Percentiles rank a stretch among this genome's conserved stretches.
phyloP scores from a whole-genome alignment of 2,797 vertebrate genomes.

The Numenius phaeopus region DNA sequence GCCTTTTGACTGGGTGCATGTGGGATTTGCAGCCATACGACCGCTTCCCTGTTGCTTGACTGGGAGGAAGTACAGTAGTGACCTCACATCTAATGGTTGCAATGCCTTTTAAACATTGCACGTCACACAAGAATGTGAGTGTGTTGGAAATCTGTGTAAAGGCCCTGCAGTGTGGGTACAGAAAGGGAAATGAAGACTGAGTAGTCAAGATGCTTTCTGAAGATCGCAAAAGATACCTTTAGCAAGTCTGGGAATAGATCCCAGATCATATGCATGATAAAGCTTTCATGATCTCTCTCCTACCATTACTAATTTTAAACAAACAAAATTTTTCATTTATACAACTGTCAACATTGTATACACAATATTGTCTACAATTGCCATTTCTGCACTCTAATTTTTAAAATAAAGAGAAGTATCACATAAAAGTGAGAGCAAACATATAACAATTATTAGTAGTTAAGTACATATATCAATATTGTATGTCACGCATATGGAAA shows the following conservation, averaged over 20 bases:
- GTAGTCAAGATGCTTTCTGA: not conserved
- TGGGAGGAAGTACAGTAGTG: not conserved
- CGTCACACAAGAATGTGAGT: not conserved
- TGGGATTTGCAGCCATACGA: not conserved
- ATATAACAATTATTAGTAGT: not conserved
- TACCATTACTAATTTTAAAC: not conserved
- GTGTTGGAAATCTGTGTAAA: not conserved
- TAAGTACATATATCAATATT: not conserved
- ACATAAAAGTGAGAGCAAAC: not conserved
- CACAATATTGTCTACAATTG: not conserved
- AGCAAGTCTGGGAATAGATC: not conserved
- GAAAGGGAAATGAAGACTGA: not conserved
- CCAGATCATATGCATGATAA: not conserved
- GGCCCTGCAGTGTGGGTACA: not conserved
- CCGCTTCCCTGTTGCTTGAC: not conserved
- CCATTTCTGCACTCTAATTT: not conserved
- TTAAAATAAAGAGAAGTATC: not conserved
- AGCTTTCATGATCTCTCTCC: not conserved
- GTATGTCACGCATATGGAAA: not conserved
- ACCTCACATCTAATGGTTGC: not conserved
- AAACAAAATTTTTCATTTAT: not conserved
- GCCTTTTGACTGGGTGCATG: not conserved
- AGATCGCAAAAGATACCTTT: not conserved
- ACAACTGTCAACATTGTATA: not conserved
- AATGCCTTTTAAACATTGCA: not conserved